Conservation (phyloP, 2,113 vertebrate species). For the Grammomys dolichurus region DNA sequence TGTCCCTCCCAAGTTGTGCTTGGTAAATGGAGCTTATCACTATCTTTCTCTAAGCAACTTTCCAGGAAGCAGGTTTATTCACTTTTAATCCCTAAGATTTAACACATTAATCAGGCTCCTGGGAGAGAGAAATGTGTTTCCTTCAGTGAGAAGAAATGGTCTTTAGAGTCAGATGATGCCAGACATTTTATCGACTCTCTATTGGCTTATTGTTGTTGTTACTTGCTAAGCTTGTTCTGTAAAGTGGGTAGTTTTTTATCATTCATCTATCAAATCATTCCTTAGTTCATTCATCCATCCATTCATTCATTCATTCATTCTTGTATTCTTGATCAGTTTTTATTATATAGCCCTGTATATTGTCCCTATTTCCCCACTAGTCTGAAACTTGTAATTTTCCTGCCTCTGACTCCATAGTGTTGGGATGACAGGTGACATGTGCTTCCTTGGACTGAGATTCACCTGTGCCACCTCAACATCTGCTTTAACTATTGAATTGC, state of each 20-base stretch:
- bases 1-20: not conserved
- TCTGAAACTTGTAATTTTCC: not conserved
- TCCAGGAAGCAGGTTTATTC: not conserved
- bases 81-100: constrained; percentile 30
- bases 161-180: not conserved
- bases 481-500: not conserved
- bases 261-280: not conserved
- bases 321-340: not conserved
- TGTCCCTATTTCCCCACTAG: not conserved
- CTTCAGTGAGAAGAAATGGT: constrained; percentile 15
- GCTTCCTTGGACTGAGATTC: not conserved
- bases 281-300: not conserved
- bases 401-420: not conserved
- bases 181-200: not conserved
- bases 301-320: not conserved
- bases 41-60: not conserved
- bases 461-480: not conserved
- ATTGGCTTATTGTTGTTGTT: not conserved
- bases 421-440: not conserved
- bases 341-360: not conserved
- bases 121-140: not conserved
- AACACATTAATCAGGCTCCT: constrained; percentile 3
- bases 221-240: not conserved
- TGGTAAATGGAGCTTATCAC: not conserved
- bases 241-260: not conserved